Conservation (phyloP, 2,113 vertebrate species). For the Microcebus lehilahytsara region DNA sequence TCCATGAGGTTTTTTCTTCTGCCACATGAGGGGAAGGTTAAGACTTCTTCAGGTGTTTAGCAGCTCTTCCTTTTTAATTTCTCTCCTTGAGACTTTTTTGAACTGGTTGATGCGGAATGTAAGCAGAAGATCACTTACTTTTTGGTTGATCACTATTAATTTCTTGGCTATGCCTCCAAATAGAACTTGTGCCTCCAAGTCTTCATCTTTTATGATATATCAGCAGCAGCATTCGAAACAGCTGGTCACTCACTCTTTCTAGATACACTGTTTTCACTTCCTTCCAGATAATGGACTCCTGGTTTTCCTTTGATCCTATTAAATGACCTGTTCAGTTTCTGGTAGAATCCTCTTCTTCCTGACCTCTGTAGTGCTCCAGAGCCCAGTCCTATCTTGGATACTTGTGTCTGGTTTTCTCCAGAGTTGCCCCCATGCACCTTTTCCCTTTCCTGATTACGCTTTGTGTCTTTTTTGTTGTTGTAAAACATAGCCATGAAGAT, state of each 20-base stretch:
- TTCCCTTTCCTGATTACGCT: neutral
- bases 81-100: neutral
- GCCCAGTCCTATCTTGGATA: neutral
- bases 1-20: neutral
- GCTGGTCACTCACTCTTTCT: neutral
- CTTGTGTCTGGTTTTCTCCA: neutral
- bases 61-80: neutral
- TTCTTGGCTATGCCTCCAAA: neutral
- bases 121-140: neutral
- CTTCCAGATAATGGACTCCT: neutral
- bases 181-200: neutral
- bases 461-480: neutral
- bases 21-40: neutral
- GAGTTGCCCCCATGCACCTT: neutral
- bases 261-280: neutral
- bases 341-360: neutral
- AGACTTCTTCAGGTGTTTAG: neutral
- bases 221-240: neutral
- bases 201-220: neutral
- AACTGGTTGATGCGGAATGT: neutral
- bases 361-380: neutral
- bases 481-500: neutral
- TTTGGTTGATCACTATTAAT: neutral
- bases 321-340: neutral
- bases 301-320: neutral